phyloP scores from a whole-genome alignment of 2,797 vertebrate species.

The Onychomys leucogaster region DNA sequence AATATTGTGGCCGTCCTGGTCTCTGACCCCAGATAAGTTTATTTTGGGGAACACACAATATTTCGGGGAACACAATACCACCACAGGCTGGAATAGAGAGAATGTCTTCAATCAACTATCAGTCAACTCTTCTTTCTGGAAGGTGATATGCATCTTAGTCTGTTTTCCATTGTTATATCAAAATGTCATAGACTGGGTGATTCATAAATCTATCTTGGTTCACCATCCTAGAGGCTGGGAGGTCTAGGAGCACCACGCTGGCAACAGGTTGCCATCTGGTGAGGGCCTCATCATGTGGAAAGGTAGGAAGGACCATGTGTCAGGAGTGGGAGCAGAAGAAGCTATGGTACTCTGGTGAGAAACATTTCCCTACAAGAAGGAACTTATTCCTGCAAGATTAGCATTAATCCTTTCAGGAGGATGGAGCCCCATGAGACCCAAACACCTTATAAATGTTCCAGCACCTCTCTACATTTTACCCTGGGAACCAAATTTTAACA shows the following conservation, averaged over 20 bases:
- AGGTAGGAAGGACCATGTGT: neutral
- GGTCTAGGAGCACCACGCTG: neutral
- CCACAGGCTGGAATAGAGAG: neutral
- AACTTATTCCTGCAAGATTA: neutral
- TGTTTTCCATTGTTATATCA: neutral
- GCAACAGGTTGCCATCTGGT: neutral
- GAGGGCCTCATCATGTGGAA: neutral
- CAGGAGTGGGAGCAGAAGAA: neutral
- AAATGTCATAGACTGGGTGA: neutral
- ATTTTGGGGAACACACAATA: too few relatives aligned
- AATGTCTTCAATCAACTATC: neutral
- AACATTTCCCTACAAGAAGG: neutral
- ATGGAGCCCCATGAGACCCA: neutral
- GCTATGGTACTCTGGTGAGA: neutral
- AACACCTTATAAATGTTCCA: neutral
- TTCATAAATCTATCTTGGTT: neutral
- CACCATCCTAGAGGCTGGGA: neutral
- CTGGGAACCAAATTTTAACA: neutral
- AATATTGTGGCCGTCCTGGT: too few relatives aligned
- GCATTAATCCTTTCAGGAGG: neutral
- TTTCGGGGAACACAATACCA: too few relatives aligned
- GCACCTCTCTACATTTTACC: neutral
- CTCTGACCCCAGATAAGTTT: too few relatives aligned
- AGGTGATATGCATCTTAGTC: neutral
- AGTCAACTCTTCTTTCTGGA: constrained; percentile 25